Conservation (phyloP, 2,113 vertebrate genomes). For the Ageneiosus marmoratus region DNA sequence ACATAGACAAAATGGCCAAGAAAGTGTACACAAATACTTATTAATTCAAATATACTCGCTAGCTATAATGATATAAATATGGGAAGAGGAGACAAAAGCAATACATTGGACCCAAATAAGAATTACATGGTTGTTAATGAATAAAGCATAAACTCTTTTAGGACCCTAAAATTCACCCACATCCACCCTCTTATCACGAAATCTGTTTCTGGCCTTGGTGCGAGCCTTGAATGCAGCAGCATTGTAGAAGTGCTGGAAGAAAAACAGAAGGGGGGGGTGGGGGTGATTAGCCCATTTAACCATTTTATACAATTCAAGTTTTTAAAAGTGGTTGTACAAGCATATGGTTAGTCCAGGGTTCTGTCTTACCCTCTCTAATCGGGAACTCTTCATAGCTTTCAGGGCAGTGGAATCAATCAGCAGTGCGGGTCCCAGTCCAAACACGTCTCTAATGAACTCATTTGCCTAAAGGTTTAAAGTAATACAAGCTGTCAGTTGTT, state of each 20-base stretch:
- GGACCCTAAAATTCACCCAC: constrained; percentile 86
- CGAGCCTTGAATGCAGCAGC: constrained; percentile 96
- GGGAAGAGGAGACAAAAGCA: constrained; percentile 36
- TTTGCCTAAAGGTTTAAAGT: constrained; percentile 77
- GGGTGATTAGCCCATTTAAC: background rate
- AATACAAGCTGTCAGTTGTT: background rate
- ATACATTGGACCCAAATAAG: constrained; percentile 17
- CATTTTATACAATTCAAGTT: background rate
- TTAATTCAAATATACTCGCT: background rate
- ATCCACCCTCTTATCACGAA: constrained; percentile 94
- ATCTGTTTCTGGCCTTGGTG: constrained; percentile 96
- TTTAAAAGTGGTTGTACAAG: no score
- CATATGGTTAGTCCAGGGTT: background rate
- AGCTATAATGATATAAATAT: constrained; percentile 21
- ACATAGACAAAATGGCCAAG: background rate
- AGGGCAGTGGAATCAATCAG: constrained; percentile 88
- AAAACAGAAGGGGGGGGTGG: constrained; percentile 38
- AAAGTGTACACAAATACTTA: constrained; percentile 17
- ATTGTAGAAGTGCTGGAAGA: constrained; percentile 90
- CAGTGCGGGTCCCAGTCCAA: constrained; percentile 92
- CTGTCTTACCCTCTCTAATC: constrained; percentile 87
- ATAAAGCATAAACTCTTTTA: no score
- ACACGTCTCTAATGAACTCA: constrained; percentile 94
- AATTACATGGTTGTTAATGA: background rate
- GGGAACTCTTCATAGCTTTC: constrained; percentile 93